Base-by-base conservation (phyloP, 1,140 invertebrate species). In the Trichonephila clavata region DNA sequence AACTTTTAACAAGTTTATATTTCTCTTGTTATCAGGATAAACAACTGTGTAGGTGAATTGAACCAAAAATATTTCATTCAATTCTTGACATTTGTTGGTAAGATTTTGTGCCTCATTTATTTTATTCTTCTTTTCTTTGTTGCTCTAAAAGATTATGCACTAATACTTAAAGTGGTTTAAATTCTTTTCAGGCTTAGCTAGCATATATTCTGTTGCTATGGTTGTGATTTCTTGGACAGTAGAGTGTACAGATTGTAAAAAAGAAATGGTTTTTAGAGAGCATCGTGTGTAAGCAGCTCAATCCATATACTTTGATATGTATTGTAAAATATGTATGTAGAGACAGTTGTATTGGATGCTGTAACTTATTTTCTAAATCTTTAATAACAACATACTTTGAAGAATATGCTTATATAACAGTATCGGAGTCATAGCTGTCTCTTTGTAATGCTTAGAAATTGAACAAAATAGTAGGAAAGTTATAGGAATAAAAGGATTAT, bases 51-150 rank as follows among this genome's bases (percentile, higher is more conserved):
- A 60, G 98, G 98, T 81, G 98, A 99, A 96, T 97, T 97, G 95
- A 99, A 99, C 96, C 98, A 99, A 96, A 99, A 98, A 95, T 99
- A 98, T 96, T 99, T 99, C 95, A 97, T 99, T 94, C 98, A 99
- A 95, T 99, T 99, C 96, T 96, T 99, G 86, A 97, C 98, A 94
- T 97, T 96, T 95, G 96, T 97, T 80, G 96, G 96, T 95, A 95
- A 95, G 95, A 95, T 86, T n/a, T 84, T 81, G 39, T n/a, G n/a
- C n/a, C 81, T 95, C 50, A 94, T 94, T 95, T 65, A 43, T 81
- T 95, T 81, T 71, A 94, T 94, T 95, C n/a, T 94, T 93, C 94
- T 94, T 68, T 20, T 71, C 8, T 50, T 8, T 71, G 27, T 71
- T 7, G 1, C 21, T 88, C 21, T 89, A 32, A 24, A 24, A n/a